Evolutionary conservation across 2,888 invertebrate genomes (phyloP).

Genomic region (Drosophila neoperkinsi): DNA sequence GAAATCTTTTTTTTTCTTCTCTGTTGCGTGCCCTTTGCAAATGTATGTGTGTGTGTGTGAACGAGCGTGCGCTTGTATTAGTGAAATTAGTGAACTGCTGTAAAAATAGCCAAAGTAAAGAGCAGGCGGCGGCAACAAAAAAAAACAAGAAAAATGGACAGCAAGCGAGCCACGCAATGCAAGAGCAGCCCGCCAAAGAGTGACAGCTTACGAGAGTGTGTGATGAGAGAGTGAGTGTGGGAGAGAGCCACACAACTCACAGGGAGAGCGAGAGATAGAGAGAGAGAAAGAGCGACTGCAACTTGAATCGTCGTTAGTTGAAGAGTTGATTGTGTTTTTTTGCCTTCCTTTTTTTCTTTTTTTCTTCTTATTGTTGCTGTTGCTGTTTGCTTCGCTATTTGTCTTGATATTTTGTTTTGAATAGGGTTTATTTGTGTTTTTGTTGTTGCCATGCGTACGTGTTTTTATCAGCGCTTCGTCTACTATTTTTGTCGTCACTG

Average conservation of each 20-base stretch:
- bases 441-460: conserved; percentile 46
- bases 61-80: conserved; percentile 33
- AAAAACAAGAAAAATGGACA: conserved; percentile 47
- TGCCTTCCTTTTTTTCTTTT: conserved; percentile 29
- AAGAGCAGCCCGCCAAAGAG: conserved; percentile 47
- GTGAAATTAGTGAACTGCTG: conserved; percentile 62
- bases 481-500: conserved; percentile 49
- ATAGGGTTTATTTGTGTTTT: conserved; percentile 51
- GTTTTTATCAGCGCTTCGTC: conserved; percentile 49
- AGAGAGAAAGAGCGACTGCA: conserved; percentile 14
- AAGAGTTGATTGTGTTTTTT: conserved; percentile 46
- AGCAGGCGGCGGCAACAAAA: conserved; percentile 35
- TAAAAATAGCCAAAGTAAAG: conserved; percentile 70
- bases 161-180: conserved; percentile 42
- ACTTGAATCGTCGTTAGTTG: conserved; percentile 35
- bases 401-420: conserved; percentile 77
- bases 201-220: conserved; percentile 29
- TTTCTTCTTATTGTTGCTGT: conserved; percentile 34
- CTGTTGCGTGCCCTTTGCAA: conserved; percentile 58
- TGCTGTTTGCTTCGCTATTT: conserved; percentile 44
- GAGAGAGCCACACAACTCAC: conserved; percentile 1
- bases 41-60: conserved; percentile 40
- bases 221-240: conserved; percentile 38
- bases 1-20: conserved; percentile 39
- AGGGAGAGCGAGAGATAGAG: conserved; percentile 15